Evolutionary conservation across 2,113 vertebrate genomes (phyloP).

Genomic region (Eulacestoma nigropectus): DNA sequence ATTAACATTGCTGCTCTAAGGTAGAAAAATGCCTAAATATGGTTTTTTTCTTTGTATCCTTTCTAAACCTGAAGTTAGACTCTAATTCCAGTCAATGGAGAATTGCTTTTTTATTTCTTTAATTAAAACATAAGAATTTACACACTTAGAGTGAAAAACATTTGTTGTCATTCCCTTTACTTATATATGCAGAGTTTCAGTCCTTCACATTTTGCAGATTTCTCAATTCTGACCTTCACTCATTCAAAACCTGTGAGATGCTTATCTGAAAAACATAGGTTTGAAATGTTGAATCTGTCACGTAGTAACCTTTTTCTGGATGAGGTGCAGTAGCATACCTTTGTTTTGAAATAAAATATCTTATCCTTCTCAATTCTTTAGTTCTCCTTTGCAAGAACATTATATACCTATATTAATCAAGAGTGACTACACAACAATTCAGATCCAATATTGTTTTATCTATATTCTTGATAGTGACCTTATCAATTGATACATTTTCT

Average conservation of each 20-base stretch:
- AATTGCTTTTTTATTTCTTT: neutral
- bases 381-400: neutral
- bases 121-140: neutral
- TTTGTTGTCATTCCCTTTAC: neutral
- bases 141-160: fast-evolving
- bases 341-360: neutral
- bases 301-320: neutral
- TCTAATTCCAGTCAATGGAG: neutral
- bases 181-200: neutral
- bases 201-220: neutral
- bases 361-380: neutral
- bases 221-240: neutral
- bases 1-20: neutral
- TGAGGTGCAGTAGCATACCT: neutral
- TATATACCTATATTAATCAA: neutral
- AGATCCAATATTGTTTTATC: neutral
- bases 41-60: neutral
- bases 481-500: no score
- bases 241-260: neutral
- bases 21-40: neutral
- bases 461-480: neutral
- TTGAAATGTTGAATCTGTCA: neutral
- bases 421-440: neutral
- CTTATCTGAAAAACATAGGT: neutral
- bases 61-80: neutral